A percentile compares a stretch with the other conserved stretches of the same genome.
phyloP scores from a whole-genome alignment of 2,113 vertebrate genomes.

The Tachysurus fulvidraco region DNA sequence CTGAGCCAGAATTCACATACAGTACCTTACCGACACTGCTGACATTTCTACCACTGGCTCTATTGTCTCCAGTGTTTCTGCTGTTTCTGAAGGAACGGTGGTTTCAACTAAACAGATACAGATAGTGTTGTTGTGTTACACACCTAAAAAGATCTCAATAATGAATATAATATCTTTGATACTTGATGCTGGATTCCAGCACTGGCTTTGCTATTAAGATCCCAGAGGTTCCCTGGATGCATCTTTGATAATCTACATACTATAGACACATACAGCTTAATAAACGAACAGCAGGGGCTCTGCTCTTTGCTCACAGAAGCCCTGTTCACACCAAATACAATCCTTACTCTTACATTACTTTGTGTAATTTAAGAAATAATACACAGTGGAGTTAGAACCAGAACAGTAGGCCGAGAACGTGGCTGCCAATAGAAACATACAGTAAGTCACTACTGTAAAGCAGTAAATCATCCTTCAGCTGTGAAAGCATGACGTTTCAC shows the following conservation, averaged over 20 bases:
- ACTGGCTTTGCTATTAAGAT: not conserved
- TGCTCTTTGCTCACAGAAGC: not conserved
- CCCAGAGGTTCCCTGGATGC: not conserved
- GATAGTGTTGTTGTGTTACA: not conserved
- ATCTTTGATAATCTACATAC: not conserved
- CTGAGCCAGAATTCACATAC: not conserved
- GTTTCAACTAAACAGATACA: not conserved
- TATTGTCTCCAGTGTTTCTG: not conserved
- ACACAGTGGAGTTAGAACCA: slow-evolving; percentile 26
- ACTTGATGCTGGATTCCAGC: not conserved
- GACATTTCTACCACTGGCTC: not conserved
- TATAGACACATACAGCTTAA: not conserved
- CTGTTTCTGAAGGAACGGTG: too few relatives aligned
- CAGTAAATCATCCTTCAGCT: slow-evolving; percentile 49
- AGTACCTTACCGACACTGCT: not conserved
- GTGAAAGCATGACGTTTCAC: not conserved
- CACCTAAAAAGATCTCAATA: not conserved
- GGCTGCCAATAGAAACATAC: slow-evolving; percentile 56
- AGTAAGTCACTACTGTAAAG: slow-evolving; percentile 49
- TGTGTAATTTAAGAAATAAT: slow-evolving; percentile 12
- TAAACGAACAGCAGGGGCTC: not conserved
- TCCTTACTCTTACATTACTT: not conserved
- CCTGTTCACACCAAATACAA: not conserved
- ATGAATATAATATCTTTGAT: not conserved
- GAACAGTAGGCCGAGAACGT: slow-evolving; percentile 15